Conservation (phyloP, 2,113 vertebrate genomes). For the Poicephalus gulielmi region DNA sequence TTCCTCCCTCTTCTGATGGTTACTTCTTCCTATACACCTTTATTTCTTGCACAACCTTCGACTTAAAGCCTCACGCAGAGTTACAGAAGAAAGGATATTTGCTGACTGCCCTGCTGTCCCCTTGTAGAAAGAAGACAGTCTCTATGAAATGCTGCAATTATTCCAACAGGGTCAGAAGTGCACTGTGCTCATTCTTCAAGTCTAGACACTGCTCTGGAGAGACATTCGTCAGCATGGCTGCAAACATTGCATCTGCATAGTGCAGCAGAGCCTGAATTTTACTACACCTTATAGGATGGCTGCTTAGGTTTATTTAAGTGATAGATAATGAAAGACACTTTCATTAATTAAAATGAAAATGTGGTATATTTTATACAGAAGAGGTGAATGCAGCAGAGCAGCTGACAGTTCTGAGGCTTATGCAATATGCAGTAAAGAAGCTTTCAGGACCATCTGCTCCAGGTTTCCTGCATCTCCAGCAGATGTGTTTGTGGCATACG, state of each 20-base stretch:
- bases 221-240: conserved; percentile 11
- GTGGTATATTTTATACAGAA: not conserved
- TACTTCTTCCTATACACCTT: not conserved
- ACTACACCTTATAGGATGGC: not conserved
- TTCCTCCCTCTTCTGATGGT: not conserved
- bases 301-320: not conserved
- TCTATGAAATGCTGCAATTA: not conserved
- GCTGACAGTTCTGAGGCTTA: not conserved
- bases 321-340: not conserved
- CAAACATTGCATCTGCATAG: not conserved
- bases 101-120: not conserved
- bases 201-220: conserved; percentile 9
- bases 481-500: not conserved
- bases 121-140: not conserved
- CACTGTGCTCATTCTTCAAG: not conserved
- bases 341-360: not conserved
- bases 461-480: not conserved
- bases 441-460: not conserved
- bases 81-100: not conserved
- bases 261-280: not conserved
- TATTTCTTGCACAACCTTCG: not conserved
- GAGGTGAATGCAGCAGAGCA: not conserved
- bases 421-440: not conserved
- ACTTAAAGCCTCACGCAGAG: not conserved
- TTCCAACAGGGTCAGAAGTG: not conserved